Conservation (phyloP, 2,888 invertebrate genomes). For the Noctua janthe region DNA sequence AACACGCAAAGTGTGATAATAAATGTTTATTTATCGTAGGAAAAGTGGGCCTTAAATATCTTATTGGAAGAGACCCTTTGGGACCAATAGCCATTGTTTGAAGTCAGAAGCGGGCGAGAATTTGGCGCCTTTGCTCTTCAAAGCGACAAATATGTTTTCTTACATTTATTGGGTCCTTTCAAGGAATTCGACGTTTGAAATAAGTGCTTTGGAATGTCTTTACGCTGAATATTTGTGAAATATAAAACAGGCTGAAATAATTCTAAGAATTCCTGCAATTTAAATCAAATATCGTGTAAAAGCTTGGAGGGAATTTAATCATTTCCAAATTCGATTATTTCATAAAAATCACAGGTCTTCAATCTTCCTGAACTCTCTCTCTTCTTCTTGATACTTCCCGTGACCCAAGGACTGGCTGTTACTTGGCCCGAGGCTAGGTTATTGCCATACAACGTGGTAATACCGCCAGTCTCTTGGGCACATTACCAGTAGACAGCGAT, state of each 20-base stretch:
- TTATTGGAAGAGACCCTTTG: conserved; percentile 60
- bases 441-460: not conserved
- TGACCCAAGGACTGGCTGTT: not conserved
- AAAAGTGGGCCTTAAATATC: conserved; percentile 68
- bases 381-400: not conserved
- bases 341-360: not conserved
- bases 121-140: conserved; percentile 19
- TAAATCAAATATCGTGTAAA: conserved; percentile 1
- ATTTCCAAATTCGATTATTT: not conserved
- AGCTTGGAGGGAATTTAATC: conserved; percentile 11
- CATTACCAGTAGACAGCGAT: not conserved
- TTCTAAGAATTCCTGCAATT: not conserved
- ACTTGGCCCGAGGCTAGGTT: not conserved
- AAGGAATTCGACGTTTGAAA: conserved; percentile 21
- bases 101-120: conserved; percentile 27
- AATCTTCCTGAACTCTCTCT: too few species aligned
- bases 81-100: conserved; percentile 44
- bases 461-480: not conserved
- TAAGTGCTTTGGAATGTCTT: conserved; percentile 8
- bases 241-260: not conserved
- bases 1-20: conserved; percentile 20
- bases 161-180: conserved; percentile 10
- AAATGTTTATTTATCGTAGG: conserved; percentile 62
- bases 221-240: not conserved
- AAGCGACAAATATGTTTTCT: conserved; percentile 33